These are phyloP conservation scores for Enteromius afrohamiltoni DNA, from an alignment of 2,797 vertebrate species.

Conservation along the genomic window DNA sequence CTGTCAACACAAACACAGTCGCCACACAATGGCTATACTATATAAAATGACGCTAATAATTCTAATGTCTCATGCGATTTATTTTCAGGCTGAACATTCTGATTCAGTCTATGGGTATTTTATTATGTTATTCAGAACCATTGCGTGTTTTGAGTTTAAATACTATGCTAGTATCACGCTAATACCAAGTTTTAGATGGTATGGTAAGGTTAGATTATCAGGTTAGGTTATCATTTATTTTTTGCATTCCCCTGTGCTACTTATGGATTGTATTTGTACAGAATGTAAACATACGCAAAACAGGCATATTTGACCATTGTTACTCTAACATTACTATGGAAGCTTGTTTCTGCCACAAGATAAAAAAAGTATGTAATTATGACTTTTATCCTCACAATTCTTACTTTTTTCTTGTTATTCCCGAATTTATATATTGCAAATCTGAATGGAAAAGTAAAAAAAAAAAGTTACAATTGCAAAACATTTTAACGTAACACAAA, in stretches of 20 bases:
- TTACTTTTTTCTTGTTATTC: background rate
- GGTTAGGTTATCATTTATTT: background rate
- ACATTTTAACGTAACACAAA: background rate
- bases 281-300: background rate
- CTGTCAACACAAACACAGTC: slow-evolving; percentile 29
- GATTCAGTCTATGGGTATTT: background rate
- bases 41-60: slow-evolving; percentile 2
- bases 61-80: background rate
- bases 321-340: background rate
- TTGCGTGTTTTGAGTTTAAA: background rate
- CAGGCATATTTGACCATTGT: background rate
- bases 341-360: background rate
- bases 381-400: background rate
- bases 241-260: background rate
- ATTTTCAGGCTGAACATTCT: background rate
- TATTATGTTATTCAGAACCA: background rate
- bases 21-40: background rate
- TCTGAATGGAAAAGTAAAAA: background rate
- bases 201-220: too few species aligned
- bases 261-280: background rate
- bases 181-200: background rate
- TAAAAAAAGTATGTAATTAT: background rate
- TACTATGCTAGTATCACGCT: background rate
- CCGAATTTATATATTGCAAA: background rate
- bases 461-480: background rate